Conservation (phyloP, 2,113 vertebrate genomes). For the Nanger granti region DNA sequence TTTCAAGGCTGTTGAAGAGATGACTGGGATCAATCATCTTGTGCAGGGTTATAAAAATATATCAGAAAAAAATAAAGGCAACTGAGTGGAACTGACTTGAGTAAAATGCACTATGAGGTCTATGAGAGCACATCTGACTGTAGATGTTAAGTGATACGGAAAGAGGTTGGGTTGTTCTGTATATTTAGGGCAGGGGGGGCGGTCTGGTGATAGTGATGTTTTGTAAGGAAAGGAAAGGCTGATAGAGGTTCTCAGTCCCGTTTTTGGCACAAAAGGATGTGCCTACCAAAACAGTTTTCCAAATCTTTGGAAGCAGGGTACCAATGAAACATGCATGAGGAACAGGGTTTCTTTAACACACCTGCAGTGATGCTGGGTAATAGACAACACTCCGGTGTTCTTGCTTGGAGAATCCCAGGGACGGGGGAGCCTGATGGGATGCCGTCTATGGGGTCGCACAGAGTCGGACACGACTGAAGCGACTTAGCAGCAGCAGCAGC, state of each 20-base stretch:
- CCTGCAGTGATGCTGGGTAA: not conserved
- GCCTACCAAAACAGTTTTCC: not conserved
- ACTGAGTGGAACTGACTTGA: not conserved
- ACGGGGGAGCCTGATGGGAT: no score
- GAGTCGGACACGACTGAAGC: no score
- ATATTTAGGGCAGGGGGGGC: not conserved
- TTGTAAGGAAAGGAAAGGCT: not conserved
- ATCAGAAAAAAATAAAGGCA: not conserved
- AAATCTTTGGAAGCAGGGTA: not conserved
- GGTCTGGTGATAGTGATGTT: not conserved
- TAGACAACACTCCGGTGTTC: not conserved
- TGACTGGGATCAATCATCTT: not conserved
- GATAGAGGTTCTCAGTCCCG: not conserved
- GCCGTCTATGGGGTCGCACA: no score
- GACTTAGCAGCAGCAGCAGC: no score
- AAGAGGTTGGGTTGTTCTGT: not conserved
- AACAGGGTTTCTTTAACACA: not conserved
- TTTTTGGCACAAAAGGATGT: not conserved
- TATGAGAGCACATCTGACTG: accelerated
- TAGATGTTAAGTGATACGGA: accelerated
- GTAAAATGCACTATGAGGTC: not conserved
- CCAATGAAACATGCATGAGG: not conserved
- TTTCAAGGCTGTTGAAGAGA: not conserved
- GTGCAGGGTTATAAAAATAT: not conserved
- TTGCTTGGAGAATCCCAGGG: no score